Conservation (phyloP, 2,797 vertebrate genomes). For the Semaprochilodus insignis region DNA sequence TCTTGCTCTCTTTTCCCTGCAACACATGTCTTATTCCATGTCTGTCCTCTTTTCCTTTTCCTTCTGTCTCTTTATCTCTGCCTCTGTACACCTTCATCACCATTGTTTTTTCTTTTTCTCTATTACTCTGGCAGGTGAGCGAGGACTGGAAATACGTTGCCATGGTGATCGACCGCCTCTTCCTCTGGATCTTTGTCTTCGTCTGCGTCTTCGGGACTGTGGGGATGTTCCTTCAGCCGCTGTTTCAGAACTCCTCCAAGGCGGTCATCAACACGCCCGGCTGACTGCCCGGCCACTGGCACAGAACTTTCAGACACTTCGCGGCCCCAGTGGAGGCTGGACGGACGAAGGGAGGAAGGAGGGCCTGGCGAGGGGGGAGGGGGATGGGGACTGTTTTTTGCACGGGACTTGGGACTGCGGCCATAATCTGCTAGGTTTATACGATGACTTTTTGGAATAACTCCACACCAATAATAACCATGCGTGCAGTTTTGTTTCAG, state of each 20-base stretch:
- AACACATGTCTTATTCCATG: neutral
- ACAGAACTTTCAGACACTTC: conserved; percentile 58
- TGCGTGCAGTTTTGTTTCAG: conserved; percentile 3
- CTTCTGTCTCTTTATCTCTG: neutral
- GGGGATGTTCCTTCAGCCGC: conserved; percentile 96
- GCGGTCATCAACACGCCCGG: conserved; percentile 78
- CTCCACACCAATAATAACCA: conserved; percentile 48
- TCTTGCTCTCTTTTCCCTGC: neutral
- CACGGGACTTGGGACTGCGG: conserved; percentile 66
- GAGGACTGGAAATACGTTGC: conserved; percentile 99
- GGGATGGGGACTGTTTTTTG: conserved; percentile 62
- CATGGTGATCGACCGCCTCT: conserved; percentile 98
- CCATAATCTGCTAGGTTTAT: conserved; percentile 73
- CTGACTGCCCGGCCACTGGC: conserved; percentile 66
- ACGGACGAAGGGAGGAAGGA: conserved; percentile 51
- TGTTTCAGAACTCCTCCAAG: conserved; percentile 94
- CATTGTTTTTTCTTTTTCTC: neutral
- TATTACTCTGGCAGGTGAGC: conserved; percentile 83
- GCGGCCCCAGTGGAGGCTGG: conserved; percentile 64
- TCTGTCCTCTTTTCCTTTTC: too few relatives aligned
- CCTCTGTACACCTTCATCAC: neutral
- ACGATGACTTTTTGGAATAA: conserved; percentile 67
- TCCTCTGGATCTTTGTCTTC: conserved; percentile 96
- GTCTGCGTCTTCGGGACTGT: conserved; percentile 95
- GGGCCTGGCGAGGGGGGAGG: conserved; percentile 36